phyloP scores from a whole-genome alignment of 1,140 invertebrate species.

The Solenopsis invicta region DNA sequence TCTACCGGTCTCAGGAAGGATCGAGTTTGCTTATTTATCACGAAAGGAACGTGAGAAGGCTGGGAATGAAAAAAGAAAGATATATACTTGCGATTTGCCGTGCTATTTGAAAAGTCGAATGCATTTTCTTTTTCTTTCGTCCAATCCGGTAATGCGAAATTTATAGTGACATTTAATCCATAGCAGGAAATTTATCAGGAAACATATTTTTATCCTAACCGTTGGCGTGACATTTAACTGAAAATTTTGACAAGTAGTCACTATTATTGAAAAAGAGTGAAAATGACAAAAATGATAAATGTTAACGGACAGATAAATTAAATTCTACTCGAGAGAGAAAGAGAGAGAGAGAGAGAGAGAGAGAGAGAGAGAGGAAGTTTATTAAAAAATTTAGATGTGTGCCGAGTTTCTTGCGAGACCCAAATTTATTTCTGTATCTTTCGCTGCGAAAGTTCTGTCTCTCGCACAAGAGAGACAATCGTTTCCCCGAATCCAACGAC shows the following conservation, averaged over 20 bases:
- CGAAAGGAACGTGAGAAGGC: slow-evolving; percentile 34
- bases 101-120: not conserved
- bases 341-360: too few relatives aligned
- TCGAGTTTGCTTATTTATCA: slow-evolving; percentile 44
- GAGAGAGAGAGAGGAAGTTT: not conserved
- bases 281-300: not conserved
- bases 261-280: not conserved
- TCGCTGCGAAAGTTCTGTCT: not conserved
- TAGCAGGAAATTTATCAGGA: not conserved
- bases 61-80: not conserved
- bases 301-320: not conserved
- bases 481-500: not conserved
- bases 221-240: not conserved
- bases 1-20: slow-evolving; percentile 44
- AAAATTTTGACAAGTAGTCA: not conserved
- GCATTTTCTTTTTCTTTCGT: slow-evolving; percentile 12
- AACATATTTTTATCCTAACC: not conserved
- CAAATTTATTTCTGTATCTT: not conserved
- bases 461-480: not conserved
- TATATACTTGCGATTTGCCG: slow-evolving; percentile 7
- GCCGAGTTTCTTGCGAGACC: not conserved
- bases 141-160: slow-evolving; percentile 9
- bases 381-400: not conserved
- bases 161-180: not conserved
- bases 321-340: not conserved